Evolutionary conservation across 2,888 invertebrate species (phyloP).

Genomic region (Oscheius myriophilus): DNA sequence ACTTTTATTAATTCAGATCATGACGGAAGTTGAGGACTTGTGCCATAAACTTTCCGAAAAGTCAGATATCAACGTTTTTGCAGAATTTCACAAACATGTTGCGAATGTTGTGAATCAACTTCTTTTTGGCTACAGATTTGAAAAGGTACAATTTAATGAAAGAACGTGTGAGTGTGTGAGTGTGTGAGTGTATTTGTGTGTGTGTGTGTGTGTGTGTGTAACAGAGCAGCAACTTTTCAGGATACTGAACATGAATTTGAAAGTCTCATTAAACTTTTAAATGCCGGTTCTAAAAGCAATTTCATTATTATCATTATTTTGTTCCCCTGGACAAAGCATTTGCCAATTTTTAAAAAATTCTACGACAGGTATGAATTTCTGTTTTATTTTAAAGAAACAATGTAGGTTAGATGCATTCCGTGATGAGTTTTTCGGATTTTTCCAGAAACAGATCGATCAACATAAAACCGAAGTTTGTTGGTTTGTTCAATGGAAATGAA

Average conservation of each 20-base stretch:
- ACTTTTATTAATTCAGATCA: slow-evolving; percentile 15
- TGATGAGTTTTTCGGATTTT: slow-evolving; percentile 38
- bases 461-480: slow-evolving; percentile 32
- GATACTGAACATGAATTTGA: not conserved
- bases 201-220: too few species aligned
- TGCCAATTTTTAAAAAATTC: slow-evolving; percentile 7
- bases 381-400: not conserved
- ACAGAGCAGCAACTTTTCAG: not conserved
- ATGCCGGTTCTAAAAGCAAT: not conserved
- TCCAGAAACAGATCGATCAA: slow-evolving; percentile 42
- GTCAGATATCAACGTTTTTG: not conserved
- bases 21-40: slow-evolving; percentile 38
- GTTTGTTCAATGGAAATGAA: not conserved
- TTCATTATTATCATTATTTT: slow-evolving; percentile 4
- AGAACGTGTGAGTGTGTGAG: not conserved
- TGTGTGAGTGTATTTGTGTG: not conserved
- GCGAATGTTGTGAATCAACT: slow-evolving; percentile 44
- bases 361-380: not conserved
- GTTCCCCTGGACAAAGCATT: not conserved
- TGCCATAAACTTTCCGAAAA: not conserved
- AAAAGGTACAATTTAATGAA: slow-evolving; percentile 14
- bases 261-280: slow-evolving; percentile 2
- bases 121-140: slow-evolving; percentile 43
- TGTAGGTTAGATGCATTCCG: slow-evolving; percentile 32
- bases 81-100: slow-evolving; percentile 33